Conservation (phyloP, 2,797 vertebrate genomes). For the Eutrigla gurnardus region DNA sequence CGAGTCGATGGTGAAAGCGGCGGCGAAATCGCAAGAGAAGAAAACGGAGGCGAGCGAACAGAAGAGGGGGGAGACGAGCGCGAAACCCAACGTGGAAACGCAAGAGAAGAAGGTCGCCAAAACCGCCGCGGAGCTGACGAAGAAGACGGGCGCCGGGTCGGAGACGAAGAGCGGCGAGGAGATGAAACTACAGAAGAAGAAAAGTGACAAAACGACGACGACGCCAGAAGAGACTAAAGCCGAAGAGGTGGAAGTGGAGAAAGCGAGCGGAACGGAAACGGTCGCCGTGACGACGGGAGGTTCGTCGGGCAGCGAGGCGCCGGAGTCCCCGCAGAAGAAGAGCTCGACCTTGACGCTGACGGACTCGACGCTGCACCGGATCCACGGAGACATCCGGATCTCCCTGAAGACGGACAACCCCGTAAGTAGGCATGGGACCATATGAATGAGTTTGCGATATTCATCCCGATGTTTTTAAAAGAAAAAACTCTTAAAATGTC, state of each 20-base stretch:
- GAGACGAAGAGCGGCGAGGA: accelerated
- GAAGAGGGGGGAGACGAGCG: background rate
- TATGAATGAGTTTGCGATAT: no score
- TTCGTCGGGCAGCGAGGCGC: accelerated
- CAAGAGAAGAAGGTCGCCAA: background rate
- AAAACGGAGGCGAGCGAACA: background rate
- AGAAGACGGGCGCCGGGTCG: accelerated
- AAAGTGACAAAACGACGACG: accelerated
- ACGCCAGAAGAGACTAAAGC: background rate
- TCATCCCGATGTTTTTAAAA: no score
- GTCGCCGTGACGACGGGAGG: background rate
- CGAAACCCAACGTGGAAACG: background rate
- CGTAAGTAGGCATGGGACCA: constrained; percentile 39
- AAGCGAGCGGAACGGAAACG: background rate
- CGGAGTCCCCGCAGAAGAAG: background rate
- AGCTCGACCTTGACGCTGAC: constrained; percentile 54
- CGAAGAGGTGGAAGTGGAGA: background rate
- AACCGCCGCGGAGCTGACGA: background rate
- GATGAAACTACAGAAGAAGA: background rate
- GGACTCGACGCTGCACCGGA: constrained; percentile 81
- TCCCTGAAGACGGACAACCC: constrained; percentile 77
- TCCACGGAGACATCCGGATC: constrained; percentile 84
- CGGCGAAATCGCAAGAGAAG: background rate
- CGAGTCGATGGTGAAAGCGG: accelerated
- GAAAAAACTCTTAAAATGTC: no score